phyloP scores from a whole-genome alignment of 2,113 vertebrate species.

The Nipponia nippon region DNA sequence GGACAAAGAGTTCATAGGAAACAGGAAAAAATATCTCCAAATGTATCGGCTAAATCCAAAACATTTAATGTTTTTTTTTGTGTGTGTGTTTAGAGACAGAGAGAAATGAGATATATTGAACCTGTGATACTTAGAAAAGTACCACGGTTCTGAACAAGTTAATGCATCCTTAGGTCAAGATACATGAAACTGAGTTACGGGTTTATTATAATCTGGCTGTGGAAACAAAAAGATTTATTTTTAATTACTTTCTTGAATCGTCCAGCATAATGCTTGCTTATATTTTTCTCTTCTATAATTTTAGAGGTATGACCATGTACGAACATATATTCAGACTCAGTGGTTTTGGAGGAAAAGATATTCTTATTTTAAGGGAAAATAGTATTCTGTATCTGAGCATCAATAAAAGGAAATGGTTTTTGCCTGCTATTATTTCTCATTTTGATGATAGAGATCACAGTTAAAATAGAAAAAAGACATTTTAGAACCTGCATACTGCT shows the following conservation, averaged over 20 bases:
- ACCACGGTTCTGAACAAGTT: background rate
- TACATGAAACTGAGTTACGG: background rate
- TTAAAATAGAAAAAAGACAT: background rate
- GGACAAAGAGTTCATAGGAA: background rate
- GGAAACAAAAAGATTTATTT: background rate
- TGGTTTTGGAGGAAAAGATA: background rate
- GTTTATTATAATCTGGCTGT: background rate
- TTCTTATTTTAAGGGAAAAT: conserved; percentile 1
- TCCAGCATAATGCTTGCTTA: background rate
- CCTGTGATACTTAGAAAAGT: background rate
- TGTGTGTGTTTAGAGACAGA: background rate
- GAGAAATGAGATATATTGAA: background rate
- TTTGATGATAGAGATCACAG: background rate
- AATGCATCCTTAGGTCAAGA: background rate
- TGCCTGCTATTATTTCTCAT: background rate
- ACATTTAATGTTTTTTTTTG: background rate
- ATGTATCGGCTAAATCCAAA: background rate
- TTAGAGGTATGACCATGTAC: background rate
- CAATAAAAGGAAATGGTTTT: background rate
- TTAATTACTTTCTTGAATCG: background rate
- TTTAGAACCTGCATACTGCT: background rate
- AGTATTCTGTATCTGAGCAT: background rate
- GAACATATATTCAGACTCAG: background rate
- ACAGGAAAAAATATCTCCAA: background rate
- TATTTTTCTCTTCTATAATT: background rate